Evolutionary conservation across 2,113 vertebrate genomes (phyloP).

Genomic region (Sorex araneus): DNA sequence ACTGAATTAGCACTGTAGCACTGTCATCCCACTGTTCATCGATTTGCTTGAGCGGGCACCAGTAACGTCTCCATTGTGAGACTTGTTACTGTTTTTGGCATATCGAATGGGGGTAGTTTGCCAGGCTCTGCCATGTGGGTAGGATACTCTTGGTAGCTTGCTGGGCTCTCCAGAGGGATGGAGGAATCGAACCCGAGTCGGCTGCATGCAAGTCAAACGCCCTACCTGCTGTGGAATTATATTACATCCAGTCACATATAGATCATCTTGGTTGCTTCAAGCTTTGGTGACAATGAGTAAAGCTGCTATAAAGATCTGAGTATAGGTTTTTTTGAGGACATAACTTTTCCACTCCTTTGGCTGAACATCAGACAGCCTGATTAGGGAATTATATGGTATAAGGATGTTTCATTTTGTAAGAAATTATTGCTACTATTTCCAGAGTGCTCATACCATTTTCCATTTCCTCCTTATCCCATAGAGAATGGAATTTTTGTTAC

Average conservation of each 20-base stretch:
- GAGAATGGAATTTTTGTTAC: background rate
- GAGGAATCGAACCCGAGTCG: too few relatives aligned
- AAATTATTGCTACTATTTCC: background rate
- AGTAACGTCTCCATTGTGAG: too few relatives aligned
- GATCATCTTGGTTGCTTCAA: background rate
- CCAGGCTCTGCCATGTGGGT: too few relatives aligned
- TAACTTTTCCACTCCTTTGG: background rate
- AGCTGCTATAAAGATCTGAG: background rate
- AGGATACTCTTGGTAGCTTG: too few relatives aligned
- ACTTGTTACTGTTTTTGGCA: too few relatives aligned
- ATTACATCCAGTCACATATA: background rate
- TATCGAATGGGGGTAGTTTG: too few relatives aligned
- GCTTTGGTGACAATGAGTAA: conserved; percentile 8
- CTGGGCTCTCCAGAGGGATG: too few relatives aligned
- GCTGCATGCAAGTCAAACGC: too few relatives aligned
- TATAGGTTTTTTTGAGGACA: background rate
- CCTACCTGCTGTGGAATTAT: too few relatives aligned
- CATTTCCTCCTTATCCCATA: background rate
- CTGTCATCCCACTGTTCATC: too few relatives aligned
- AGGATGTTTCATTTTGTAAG: background rate
- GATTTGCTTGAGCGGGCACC: too few relatives aligned
- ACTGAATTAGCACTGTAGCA: too few relatives aligned
- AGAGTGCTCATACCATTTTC: background rate
- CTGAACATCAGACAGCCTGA: background rate
- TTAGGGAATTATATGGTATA: background rate